Percentiles rank a stretch among this genome's conserved stretches.
Evolutionary conservation across 2,888 invertebrate genomes (phyloP).

Genomic region (Athalia rosae): DNA sequence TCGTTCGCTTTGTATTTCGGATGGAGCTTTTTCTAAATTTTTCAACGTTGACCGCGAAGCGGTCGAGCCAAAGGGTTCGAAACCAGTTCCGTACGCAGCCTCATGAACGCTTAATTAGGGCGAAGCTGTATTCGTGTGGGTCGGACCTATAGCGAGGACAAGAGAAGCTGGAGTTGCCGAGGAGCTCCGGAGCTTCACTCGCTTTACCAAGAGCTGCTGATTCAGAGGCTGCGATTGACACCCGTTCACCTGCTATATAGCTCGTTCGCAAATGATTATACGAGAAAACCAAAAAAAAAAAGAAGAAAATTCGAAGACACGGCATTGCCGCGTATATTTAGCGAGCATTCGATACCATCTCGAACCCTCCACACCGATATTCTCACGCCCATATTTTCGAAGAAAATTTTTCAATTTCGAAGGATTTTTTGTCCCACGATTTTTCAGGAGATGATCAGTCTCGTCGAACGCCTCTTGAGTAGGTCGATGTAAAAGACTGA

Average conservation of each 20-base stretch:
- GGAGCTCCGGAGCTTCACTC: conserved; percentile 3
- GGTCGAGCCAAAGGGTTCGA: conserved; percentile 53
- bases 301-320: background rate
- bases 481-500: too few species aligned
- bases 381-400: too few species aligned
- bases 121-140: conserved; percentile 47
- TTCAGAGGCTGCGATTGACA: conserved; percentile 21
- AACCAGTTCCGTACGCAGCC: conserved; percentile 72
- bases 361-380: too few species aligned
- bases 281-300: background rate
- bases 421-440: too few species aligned
- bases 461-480: too few species aligned
- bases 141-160: conserved; percentile 29
- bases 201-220: background rate
- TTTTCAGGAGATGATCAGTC: too few species aligned
- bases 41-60: background rate
- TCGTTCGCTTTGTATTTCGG: background rate
- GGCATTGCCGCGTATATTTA: too few species aligned
- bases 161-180: conserved; percentile 59
- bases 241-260: conserved; percentile 26
- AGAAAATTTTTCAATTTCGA: too few species aligned
- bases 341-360: too few species aligned
- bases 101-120: conserved; percentile 74
- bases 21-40: background rate
- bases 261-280: background rate